These are phyloP conservation scores for Charadrius vociferus DNA, from an alignment of 2,113 vertebrate genomes.

Conservation along the genomic window DNA sequence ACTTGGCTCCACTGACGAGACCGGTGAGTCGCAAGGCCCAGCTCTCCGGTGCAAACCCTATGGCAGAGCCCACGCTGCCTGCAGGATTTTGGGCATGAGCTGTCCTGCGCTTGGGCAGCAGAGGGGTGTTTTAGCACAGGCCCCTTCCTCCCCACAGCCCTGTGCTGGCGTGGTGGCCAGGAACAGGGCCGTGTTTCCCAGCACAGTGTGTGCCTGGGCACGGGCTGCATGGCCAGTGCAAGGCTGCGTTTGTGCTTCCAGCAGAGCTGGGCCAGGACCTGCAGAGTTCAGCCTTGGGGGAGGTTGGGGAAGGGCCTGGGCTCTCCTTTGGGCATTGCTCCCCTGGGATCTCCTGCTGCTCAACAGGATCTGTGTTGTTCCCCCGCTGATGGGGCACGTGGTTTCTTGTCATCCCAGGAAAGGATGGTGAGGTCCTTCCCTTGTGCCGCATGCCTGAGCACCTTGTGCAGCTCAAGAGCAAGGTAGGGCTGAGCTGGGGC, in stretches of 20 bases:
- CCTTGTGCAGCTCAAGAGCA: constrained; percentile 89
- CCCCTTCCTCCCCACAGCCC: too few relatives aligned
- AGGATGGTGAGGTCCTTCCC: constrained; percentile 81
- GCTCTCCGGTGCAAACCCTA: fast-evolving
- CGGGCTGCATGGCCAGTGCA: fast-evolving
- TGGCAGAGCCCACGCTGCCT: background rate
- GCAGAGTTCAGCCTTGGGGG: background rate
- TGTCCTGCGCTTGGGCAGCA: background rate
- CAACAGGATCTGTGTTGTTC: fast-evolving
- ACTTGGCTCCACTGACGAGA: constrained; percentile 83
- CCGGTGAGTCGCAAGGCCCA: constrained; percentile 69
- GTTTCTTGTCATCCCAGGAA: constrained; percentile 73
- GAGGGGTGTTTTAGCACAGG: background rate
- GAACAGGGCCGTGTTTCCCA: too few relatives aligned
- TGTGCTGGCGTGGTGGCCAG: fast-evolving
- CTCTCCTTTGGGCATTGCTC: fast-evolving
- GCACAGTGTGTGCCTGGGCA: fast-evolving
- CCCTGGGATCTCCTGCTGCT: background rate
- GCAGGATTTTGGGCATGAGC: background rate
- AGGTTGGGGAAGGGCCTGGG: background rate
- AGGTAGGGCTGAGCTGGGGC: constrained; percentile 74
- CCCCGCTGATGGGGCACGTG: fast-evolving
- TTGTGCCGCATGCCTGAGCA: constrained; percentile 87
- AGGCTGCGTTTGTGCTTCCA: background rate
- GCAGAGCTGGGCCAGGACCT: background rate